A percentile compares a stretch with the other conserved stretches of the same genome.
These are phyloP conservation scores for Leucophenga montana DNA, from an alignment of 2,888 invertebrate species.

Conservation along the genomic window DNA sequence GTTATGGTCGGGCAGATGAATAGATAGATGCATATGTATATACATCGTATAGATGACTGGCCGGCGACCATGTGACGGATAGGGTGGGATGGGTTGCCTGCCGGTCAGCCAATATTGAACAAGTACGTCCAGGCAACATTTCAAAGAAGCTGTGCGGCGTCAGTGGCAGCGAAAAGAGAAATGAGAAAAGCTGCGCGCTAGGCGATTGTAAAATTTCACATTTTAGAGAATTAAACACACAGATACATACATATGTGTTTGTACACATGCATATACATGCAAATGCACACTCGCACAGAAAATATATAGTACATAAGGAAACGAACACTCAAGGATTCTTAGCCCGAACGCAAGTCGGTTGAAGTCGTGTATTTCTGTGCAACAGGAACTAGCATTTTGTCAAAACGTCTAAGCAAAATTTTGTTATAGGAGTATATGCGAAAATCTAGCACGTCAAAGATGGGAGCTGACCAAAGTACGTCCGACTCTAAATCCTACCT, in stretches of 20 bases:
- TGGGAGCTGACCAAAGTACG: too few species aligned
- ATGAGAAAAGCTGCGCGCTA: slow-evolving; percentile 63
- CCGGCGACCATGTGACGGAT: slow-evolving; percentile 39
- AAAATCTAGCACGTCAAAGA: not conserved
- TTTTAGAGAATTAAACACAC: slow-evolving; percentile 67
- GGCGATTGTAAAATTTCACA: slow-evolving; percentile 69
- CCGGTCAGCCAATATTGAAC: slow-evolving; percentile 49
- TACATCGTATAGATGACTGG: slow-evolving; percentile 65
- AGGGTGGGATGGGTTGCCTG: slow-evolving; percentile 33
- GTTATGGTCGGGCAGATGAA: slow-evolving; percentile 51
- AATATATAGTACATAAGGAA: slow-evolving; percentile 12
- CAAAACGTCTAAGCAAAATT: slow-evolving; percentile 54
- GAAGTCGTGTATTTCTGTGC: slow-evolving; percentile 40
- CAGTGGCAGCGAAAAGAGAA: slow-evolving; percentile 34
- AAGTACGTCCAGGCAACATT: slow-evolving; percentile 11
- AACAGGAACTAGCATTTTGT: slow-evolving; percentile 51
- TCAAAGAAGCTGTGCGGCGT: slow-evolving; percentile 11
- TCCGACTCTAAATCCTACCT: too few species aligned
- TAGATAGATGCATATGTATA: slow-evolving; percentile 41
- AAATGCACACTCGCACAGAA: slow-evolving; percentile 30
- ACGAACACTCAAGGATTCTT: slow-evolving; percentile 2
- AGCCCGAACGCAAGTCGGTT: slow-evolving; percentile 12
- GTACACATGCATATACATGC: slow-evolving; percentile 26
- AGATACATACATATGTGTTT: slow-evolving; percentile 47
- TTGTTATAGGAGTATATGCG: slow-evolving; percentile 9